Conservation (phyloP, 2,888 invertebrate genomes). For the Trilocha varians region DNA sequence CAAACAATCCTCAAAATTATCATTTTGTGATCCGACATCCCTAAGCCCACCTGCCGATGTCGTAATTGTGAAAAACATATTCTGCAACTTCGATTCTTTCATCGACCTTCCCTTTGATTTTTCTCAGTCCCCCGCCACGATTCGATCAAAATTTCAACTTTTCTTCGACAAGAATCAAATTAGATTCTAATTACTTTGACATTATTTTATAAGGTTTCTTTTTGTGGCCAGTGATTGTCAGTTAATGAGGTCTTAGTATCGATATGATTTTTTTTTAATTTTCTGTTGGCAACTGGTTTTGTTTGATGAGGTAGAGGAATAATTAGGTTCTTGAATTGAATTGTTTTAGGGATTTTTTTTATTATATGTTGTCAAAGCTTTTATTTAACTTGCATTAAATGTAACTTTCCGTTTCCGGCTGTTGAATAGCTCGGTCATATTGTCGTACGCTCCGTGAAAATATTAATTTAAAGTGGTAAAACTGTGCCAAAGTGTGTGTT, state of each 20-base stretch:
- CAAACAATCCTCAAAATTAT: too few species aligned
- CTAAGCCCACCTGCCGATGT: conserved; percentile 52
- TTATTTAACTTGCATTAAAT: too few species aligned
- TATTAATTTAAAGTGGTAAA: too few species aligned
- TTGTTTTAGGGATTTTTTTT: not conserved
- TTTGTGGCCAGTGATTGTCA: conserved; percentile 7
- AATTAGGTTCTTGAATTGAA: too few species aligned
- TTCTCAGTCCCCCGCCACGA: conserved; percentile 30
- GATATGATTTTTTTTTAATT: not conserved
- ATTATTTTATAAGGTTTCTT: conserved; percentile 53
- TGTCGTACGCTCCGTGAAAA: too few species aligned
- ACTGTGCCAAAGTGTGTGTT: too few species aligned
- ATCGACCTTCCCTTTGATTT: conserved; percentile 52
- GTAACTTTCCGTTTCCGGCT: too few species aligned
- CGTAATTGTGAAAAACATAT: conserved; percentile 52
- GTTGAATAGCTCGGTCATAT: too few species aligned
- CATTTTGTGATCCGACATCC: conserved; percentile 29
- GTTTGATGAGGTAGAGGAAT: not conserved
- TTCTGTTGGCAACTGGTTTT: not conserved
- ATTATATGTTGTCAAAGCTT: too few species aligned
- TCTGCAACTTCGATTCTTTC: conserved; percentile 38
- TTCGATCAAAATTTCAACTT: conserved; percentile 50
- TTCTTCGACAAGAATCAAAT: conserved; percentile 54
- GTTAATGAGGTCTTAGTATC: conserved; percentile 2
- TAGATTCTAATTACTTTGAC: conserved; percentile 55